A percentile compares a stretch with the other conserved stretches of the same genome.
Evolutionary conservation across 2,113 vertebrate species (phyloP).

Genomic region (Paraplagusia blochii): DNA sequence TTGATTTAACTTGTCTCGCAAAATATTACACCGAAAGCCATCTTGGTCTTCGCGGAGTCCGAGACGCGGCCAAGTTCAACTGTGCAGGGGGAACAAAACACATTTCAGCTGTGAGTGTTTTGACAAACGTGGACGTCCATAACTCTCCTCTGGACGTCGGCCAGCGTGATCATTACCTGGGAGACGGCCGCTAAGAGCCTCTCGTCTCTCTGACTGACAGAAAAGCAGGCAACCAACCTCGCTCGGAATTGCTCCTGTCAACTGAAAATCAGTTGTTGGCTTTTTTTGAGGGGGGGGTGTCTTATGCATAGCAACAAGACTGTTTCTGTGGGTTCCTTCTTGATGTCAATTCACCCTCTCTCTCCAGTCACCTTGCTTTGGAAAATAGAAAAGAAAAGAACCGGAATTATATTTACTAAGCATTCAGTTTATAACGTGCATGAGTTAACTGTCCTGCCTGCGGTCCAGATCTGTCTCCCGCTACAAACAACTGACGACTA

Average conservation of each 20-base stretch:
- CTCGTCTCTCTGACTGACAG: constrained; percentile 32
- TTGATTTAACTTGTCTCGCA: constrained; percentile 36
- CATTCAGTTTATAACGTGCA: too few species aligned
- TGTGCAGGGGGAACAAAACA: constrained; percentile 19
- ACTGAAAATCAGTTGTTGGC: constrained; percentile 22
- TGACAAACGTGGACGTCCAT: constrained; percentile 11
- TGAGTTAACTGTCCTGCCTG: too few species aligned
- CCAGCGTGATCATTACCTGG: constrained; percentile 38
- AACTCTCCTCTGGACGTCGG: constrained; percentile 10
- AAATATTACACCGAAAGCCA: constrained; percentile 9
- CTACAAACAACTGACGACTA: too few species aligned
- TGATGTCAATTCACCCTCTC: constrained; percentile 1
- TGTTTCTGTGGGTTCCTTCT: constrained; percentile 8
- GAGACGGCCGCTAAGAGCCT: constrained; percentile 21
- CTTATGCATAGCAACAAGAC: neutral
- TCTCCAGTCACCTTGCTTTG: too few species aligned
- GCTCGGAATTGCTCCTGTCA: constrained; percentile 15
- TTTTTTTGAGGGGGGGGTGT: constrained; percentile 8
- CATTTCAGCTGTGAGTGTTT: constrained; percentile 31
- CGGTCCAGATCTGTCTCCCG: too few species aligned
- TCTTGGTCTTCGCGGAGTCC: constrained; percentile 15
- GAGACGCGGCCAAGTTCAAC: constrained; percentile 1
- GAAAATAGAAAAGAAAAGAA: too few species aligned
- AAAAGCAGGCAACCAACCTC: constrained; percentile 8
- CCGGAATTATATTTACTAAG: too few species aligned